Conservation (phyloP, 2,888 invertebrate genomes). For the Podabrus alpinus region DNA sequence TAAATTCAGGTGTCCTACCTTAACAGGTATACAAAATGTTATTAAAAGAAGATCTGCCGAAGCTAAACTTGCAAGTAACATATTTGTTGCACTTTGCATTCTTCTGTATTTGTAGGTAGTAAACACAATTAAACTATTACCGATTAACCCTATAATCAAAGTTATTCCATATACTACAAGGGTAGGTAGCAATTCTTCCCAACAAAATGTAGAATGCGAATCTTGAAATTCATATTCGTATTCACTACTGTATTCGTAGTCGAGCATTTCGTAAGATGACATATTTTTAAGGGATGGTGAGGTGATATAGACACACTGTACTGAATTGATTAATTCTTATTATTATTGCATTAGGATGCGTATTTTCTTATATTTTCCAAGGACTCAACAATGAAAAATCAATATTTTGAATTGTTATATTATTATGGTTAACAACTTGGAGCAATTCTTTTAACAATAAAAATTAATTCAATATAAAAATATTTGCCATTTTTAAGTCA, state of each 20-base stretch:
- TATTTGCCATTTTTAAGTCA: background rate
- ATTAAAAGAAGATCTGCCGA: conserved; percentile 72
- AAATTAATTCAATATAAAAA: background rate
- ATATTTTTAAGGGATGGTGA: conserved; percentile 8
- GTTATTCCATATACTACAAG: conserved; percentile 64
- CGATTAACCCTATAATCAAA: conserved; percentile 64
- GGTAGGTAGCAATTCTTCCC: conserved; percentile 62
- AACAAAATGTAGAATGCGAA: conserved; percentile 56
- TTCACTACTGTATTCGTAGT: conserved; percentile 33
- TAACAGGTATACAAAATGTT: conserved; percentile 71
- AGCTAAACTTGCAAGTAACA: conserved; percentile 70
- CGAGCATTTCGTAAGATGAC: conserved; percentile 23
- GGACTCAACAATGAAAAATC: conserved; percentile 25
- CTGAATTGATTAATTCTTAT: conserved; percentile 24
- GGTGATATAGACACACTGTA: conserved; percentile 13
- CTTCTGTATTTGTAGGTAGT: conserved; percentile 60
- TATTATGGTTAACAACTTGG: background rate
- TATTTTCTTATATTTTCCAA: conserved; percentile 25
- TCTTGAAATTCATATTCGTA: conserved; percentile 59
- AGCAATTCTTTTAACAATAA: conserved; percentile 1
- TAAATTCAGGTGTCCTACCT: conserved; percentile 59
- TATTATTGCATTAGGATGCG: conserved; percentile 15
- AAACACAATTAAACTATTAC: conserved; percentile 62
- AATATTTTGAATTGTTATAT: conserved; percentile 7
- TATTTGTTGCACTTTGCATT: conserved; percentile 68